A percentile compares a stretch with the other conserved stretches of the same genome.
Conservation (phyloP, 2,797 vertebrate genomes). For the Paramormyrops hopkinsi region DNA sequence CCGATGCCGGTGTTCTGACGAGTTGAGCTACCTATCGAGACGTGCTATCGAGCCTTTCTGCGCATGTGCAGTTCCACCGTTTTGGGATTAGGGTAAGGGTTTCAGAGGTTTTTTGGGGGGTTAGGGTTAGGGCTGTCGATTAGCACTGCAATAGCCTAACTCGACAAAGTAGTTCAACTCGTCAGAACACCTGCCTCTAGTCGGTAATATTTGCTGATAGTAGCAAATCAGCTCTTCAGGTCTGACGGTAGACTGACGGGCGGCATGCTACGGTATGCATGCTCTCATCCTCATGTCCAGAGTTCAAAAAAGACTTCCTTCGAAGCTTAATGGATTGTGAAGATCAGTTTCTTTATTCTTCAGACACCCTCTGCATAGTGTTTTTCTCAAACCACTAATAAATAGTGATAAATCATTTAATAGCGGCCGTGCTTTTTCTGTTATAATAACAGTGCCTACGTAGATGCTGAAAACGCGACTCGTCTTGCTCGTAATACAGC, state of each 20-base stretch:
- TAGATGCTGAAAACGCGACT: not conserved
- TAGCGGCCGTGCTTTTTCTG: not conserved
- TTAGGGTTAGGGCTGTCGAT: no score
- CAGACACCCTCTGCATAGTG: not conserved
- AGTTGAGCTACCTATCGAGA: not conserved
- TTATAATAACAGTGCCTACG: not conserved
- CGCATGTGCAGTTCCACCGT: no score
- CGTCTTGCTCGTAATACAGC: not conserved
- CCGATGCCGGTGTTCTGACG: not conserved
- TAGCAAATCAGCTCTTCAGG: conserved; percentile 51
- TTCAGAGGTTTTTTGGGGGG: no score
- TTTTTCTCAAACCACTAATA: not conserved
- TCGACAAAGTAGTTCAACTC: not conserved
- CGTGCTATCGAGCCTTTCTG: no score
- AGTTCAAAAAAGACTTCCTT: not conserved
- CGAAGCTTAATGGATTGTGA: not conserved
- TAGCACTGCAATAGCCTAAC: no score
- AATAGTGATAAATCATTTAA: not conserved
- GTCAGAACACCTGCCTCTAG: not conserved
- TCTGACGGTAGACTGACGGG: conserved; percentile 54
- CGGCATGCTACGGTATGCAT: conserved; percentile 7
- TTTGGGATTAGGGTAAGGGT: no score
- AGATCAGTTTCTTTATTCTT: not conserved
- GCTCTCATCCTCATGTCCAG: not conserved
- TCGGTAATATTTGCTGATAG: conserved; percentile 24